Conservation (phyloP, 2,888 invertebrate species). For the Cosmopolites sordidus region DNA sequence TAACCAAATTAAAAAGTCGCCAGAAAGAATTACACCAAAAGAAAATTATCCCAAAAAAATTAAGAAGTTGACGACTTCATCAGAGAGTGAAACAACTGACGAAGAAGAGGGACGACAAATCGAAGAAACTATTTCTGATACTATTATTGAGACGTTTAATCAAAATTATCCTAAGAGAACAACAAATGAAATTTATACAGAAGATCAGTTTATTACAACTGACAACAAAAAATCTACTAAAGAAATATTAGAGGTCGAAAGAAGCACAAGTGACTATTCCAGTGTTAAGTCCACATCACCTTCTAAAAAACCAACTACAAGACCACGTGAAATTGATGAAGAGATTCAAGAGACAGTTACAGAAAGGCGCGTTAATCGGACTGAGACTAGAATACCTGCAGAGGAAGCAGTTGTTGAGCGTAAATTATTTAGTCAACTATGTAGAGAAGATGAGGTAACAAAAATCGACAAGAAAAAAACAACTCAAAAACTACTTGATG, state of each 20-base stretch:
- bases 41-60: constrained; percentile 12
- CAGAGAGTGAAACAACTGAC: constrained; percentile 23
- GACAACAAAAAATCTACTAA: too few relatives aligned
- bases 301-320: too few relatives aligned
- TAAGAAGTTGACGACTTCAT: constrained; percentile 16
- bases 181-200: too few relatives aligned
- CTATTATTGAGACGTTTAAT: constrained; percentile 1
- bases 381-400: constrained; percentile 37
- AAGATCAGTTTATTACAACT: too few relatives aligned
- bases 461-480: constrained; percentile 29
- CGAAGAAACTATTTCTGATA: constrained; percentile 7
- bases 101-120: constrained; percentile 10
- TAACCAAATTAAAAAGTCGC: constrained; percentile 29
- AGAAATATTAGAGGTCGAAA: too few relatives aligned
- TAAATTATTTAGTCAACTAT: constrained; percentile 37
- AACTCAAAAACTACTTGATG: constrained; percentile 29
- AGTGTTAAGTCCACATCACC: too few relatives aligned
- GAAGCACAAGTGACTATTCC: too few relatives aligned
- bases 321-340: constrained; percentile 12
- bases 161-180: not conserved
- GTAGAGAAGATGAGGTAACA: constrained; percentile 39
- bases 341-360: constrained; percentile 24
- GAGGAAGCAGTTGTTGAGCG: constrained; percentile 41
- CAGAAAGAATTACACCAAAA: constrained; percentile 23
- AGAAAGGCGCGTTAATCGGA: constrained; percentile 1